Evolutionary conservation across 1,140 invertebrate genomes (phyloP).

Genomic region (Pristionchus pacificus): DNA sequence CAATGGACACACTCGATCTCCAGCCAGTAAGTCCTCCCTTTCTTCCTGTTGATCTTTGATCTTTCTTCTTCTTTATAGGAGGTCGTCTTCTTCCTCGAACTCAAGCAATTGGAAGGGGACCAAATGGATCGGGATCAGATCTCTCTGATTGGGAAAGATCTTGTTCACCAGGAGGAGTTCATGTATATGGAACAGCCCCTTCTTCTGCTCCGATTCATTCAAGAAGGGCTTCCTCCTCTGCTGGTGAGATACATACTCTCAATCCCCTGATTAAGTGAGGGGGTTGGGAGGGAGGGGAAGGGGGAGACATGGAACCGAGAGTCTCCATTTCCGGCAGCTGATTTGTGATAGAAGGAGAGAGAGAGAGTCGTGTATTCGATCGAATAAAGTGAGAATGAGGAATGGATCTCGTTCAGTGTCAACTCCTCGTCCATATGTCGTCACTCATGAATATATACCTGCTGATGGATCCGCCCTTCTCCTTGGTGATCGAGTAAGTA

Average conservation of each 20-base stretch:
- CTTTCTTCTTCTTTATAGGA: conserved; percentile 2
- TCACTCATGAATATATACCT: conserved; percentile 51
- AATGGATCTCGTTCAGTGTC: background rate
- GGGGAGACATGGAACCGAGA: no score
- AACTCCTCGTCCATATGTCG: conserved; percentile 30
- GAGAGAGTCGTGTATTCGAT: no score
- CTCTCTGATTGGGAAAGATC: conserved; percentile 26
- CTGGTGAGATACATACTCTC: conserved; percentile 3
- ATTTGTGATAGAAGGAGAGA: background rate
- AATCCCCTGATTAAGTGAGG: conserved; percentile 22
- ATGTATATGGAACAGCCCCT: conserved; percentile 21
- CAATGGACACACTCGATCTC: conserved; percentile 7
- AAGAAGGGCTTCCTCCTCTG: conserved; percentile 1
- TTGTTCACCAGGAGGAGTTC: conserved; percentile 19
- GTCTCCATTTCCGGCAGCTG: no score
- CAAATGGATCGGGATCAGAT: conserved; percentile 21
- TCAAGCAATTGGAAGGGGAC: conserved; percentile 11
- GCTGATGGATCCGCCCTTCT: conserved; percentile 28
- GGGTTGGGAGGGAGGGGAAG: conserved; percentile 11
- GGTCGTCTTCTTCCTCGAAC: background rate
- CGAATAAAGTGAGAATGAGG: no score
- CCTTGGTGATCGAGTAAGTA: conserved; percentile 42
- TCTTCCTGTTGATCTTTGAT: background rate
- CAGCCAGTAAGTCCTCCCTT: conserved; percentile 26
- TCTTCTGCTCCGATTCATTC: background rate